Percentiles rank a stretch among this genome's conserved stretches.
These are phyloP conservation scores for Caenorhabditis angaria DNA, from an alignment of 2,888 invertebrate genomes.

Conservation along the genomic window DNA sequence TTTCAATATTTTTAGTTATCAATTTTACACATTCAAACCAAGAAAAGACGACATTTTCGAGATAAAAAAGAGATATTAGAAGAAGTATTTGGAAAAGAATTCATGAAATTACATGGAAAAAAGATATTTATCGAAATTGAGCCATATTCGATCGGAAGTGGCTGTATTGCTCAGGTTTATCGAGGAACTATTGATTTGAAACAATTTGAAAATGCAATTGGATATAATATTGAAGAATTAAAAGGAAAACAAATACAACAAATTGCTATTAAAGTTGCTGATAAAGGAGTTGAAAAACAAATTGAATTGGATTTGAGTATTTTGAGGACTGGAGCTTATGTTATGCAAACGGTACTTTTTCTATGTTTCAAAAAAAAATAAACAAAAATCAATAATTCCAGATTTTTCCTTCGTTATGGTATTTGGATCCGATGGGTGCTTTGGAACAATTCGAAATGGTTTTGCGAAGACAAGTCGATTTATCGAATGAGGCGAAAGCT, in stretches of 20 bases:
- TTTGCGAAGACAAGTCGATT: constrained; percentile 74
- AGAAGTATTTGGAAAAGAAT: constrained; percentile 53
- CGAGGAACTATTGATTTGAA: constrained; percentile 60
- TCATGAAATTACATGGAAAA: constrained; percentile 28
- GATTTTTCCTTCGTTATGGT: constrained; percentile 69
- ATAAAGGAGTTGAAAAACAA: constrained; percentile 73
- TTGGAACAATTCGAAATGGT: constrained; percentile 74
- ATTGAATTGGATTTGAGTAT: constrained; percentile 74
- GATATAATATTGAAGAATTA: constrained; percentile 34
- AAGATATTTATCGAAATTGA: constrained; percentile 73
- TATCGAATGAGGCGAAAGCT: constrained; percentile 75
- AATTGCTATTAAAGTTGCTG: constrained; percentile 71
- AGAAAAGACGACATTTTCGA: constrained; percentile 51
- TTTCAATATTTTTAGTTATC: constrained; percentile 45
- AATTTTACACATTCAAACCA: constrained; percentile 60
- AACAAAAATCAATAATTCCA: constrained; percentile 9
- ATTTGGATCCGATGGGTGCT: constrained; percentile 75
- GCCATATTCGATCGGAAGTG: constrained; percentile 75
- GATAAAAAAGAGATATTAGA: constrained; percentile 48
- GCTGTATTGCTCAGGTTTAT: constrained; percentile 76
- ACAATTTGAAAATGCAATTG: constrained; percentile 50
- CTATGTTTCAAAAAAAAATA: not conserved
- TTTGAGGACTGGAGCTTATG: constrained; percentile 48
- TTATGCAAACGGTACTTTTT: constrained; percentile 28
- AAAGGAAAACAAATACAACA: constrained; percentile 42